Conservation (phyloP, 2,797 vertebrate genomes). For the Odontamblyopus rebecca region DNA sequence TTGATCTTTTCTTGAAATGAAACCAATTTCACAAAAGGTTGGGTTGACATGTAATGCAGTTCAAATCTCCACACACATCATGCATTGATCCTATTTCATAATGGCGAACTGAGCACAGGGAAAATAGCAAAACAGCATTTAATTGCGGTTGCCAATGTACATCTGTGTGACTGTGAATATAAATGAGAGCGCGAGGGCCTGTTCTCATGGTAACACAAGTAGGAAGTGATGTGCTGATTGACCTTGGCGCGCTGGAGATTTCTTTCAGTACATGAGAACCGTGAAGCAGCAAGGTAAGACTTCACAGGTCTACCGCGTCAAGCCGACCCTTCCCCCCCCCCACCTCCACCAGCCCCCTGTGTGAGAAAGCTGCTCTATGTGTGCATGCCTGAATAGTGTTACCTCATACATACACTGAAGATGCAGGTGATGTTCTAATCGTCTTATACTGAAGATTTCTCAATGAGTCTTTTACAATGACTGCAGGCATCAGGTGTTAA, state of each 20-base stretch:
- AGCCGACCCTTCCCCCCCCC: neutral
- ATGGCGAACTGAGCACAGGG: conserved; percentile 42
- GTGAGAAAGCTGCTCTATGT: neutral
- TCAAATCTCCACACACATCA: conserved; percentile 37
- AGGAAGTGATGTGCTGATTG: conserved; percentile 67
- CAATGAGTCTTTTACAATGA: conserved; percentile 59
- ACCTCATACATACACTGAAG: conserved; percentile 22
- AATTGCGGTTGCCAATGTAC: conserved; percentile 73
- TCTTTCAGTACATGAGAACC: conserved; percentile 28
- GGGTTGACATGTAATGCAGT: neutral
- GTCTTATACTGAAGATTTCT: conserved; percentile 49
- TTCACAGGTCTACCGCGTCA: conserved; percentile 14
- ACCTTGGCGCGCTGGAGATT: conserved; percentile 66
- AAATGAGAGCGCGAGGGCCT: conserved; percentile 65
- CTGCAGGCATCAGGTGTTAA: conserved; percentile 58
- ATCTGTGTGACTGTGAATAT: conserved; percentile 75
- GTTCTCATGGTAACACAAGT: conserved; percentile 79
- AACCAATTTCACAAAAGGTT: neutral
- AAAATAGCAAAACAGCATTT: conserved; percentile 68
- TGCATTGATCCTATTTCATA: conserved; percentile 32
- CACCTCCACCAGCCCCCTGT: neutral
- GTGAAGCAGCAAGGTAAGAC: conserved; percentile 47
- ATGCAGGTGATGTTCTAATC: conserved; percentile 38
- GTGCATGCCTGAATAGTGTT: neutral
- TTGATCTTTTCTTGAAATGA: neutral